A percentile compares a stretch with the other conserved stretches of the same genome.
Evolutionary conservation across 2,888 invertebrate species (phyloP).

Genomic region (Endotricha flammealis): DNA sequence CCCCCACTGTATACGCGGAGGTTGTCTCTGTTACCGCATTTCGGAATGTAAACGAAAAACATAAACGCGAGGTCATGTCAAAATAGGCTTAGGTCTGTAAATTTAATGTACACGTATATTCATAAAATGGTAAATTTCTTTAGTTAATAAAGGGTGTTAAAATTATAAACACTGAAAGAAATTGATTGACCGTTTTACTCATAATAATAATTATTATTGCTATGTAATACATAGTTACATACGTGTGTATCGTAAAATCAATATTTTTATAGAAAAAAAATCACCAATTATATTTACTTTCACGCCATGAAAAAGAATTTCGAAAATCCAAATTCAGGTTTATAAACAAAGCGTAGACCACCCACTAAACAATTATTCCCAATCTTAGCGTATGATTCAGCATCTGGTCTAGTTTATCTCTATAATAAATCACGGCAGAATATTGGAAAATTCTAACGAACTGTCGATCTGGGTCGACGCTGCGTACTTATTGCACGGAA

Average conservation of each 20-base stretch:
- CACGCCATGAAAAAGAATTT: not conserved
- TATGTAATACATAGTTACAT: too few relatives aligned
- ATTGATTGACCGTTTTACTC: too few relatives aligned
- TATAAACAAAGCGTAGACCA: constrained; percentile 52
- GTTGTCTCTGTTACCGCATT: constrained; percentile 31
- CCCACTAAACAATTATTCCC: constrained; percentile 43
- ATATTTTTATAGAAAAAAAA: too few relatives aligned
- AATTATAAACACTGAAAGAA: too few relatives aligned
- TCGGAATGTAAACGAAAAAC: constrained; percentile 31
- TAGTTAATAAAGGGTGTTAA: too few relatives aligned
- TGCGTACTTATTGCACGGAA: constrained; percentile 23
- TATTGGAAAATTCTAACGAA: constrained; percentile 54
- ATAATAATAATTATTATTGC: too few relatives aligned
- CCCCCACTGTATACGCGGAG: constrained; percentile 29
- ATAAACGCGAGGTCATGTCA: constrained; percentile 27
- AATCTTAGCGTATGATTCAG: constrained; percentile 40
- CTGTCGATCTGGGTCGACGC: constrained; percentile 52
- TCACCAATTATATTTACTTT: not conserved
- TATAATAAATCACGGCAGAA: constrained; percentile 59
- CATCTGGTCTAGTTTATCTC: constrained; percentile 62
- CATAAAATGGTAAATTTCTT: too few relatives aligned
- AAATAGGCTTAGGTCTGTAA: constrained; percentile 22
- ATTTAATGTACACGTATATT: constrained; percentile 9
- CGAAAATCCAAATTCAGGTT: constrained; percentile 10
- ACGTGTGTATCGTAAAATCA: too few relatives aligned